Evolutionary conservation across 1,140 invertebrate species (phyloP), one percentile per base, ranked within the genome.

Genomic region (Solenopsis fugax): DNA sequence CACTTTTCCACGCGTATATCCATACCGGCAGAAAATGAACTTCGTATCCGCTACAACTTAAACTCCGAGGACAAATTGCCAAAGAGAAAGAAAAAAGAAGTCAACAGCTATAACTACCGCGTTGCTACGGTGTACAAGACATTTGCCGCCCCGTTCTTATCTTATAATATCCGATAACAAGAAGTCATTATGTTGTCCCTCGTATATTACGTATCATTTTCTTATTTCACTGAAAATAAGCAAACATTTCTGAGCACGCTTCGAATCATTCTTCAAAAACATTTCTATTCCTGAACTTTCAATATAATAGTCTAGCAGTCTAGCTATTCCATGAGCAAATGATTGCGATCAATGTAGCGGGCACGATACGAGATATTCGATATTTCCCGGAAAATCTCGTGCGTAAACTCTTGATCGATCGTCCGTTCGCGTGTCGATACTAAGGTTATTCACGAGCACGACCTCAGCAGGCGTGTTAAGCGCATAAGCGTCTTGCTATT

Each of bases 401-500:
- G 34, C 58, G 18, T 34, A 34, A 76, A 84, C 13, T 76, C 75
- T 62, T 50, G 13, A 76, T 50, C 71, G n/a, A 84, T 10, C 34
- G 7, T 37, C 3, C 12, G 7, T 16, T 82, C 9, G 65, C 54
- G 41, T 48, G 41, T 52, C 29, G 45, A 76, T 85, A 75, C 37
- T 75, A 21, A 18, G 65, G 13, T 75, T 76, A 84, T 72, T 84
- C 56, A 60, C 54, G 41, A 71, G 41, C 69, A 75, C 56, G 71
- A 84, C 81, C 45, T 77, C 56, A 7, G 54, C 13, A 85, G 21
- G 7, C 45, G 60, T 65, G 18, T 62, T 50, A 64, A 85, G n/a
- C 48, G 56, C 45, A 60, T 85, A 76, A 85, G 29, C 56, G 29
- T 77, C 45, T 85, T 58, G 72, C 71, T 85, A 85, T 85, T 85